Conservation (phyloP, 2,797 vertebrate genomes). For the Vespertilio murinus region DNA sequence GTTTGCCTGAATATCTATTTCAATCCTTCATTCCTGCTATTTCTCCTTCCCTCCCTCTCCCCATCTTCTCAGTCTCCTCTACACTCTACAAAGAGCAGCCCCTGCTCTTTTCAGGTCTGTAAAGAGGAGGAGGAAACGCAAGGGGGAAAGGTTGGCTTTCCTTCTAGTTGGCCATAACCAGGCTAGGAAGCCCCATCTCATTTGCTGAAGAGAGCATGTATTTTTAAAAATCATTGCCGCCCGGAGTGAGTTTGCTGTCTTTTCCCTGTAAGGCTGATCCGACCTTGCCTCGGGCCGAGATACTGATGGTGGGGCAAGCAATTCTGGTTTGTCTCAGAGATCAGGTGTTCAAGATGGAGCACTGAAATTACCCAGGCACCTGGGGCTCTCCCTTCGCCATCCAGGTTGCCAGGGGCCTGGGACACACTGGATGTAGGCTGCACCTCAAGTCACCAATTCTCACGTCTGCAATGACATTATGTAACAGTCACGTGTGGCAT, state of each 20-base stretch:
- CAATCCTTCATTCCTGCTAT: not conserved
- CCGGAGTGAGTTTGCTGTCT: not conserved
- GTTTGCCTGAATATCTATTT: slow-evolving; percentile 51
- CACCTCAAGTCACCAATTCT: not conserved
- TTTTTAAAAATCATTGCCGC: not conserved
- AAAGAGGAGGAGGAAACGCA: not conserved
- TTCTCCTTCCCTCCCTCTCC: not conserved
- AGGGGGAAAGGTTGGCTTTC: not conserved
- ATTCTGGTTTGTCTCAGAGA: not conserved
- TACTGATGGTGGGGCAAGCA: not conserved
- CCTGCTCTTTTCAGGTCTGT: not conserved
- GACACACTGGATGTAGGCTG: not conserved
- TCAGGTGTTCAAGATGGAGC: not conserved
- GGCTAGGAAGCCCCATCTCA: not conserved
- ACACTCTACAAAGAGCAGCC: not conserved
- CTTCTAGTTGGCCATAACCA: not conserved
- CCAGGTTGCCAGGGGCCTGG: not conserved
- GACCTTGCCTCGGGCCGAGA: not conserved
- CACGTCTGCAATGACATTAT: not conserved
- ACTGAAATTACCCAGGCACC: not conserved
- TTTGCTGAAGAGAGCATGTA: not conserved
- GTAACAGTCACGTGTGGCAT: not conserved
- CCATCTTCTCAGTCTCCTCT: not conserved
- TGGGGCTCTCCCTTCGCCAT: not conserved
- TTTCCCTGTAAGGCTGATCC: not conserved